Conservation (phyloP, 2,113 vertebrate species). For the Datnioides undecimradiatus region DNA sequence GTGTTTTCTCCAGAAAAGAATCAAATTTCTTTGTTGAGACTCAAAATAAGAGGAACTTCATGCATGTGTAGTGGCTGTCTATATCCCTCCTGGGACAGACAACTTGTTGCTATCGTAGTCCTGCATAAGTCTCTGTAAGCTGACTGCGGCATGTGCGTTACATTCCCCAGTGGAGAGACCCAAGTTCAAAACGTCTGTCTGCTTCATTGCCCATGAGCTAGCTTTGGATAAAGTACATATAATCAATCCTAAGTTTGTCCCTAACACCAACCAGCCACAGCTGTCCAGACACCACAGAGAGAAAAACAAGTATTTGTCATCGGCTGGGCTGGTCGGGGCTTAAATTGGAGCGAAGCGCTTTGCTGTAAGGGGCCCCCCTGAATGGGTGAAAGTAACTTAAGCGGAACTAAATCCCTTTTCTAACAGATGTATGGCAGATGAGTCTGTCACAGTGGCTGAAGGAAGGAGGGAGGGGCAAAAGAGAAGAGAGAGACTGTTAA, state of each 20-base stretch:
- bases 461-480: constrained; percentile 43
- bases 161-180: constrained; percentile 17
- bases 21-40: neutral
- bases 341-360: constrained; percentile 55
- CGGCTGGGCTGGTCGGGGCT: constrained; percentile 40
- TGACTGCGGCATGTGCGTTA: constrained; percentile 5
- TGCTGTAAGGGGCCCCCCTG: constrained; percentile 48
- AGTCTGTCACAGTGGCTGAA: constrained; percentile 68
- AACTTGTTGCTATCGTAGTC: constrained; percentile 4
- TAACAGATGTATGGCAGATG: constrained; percentile 83
- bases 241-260: constrained; percentile 59
- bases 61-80: constrained; percentile 8
- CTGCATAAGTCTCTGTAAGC: neutral
- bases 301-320: constrained; percentile 68
- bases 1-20: neutral
- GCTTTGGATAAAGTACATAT: constrained; percentile 55
- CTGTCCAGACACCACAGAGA: constrained; percentile 53
- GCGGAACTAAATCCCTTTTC: constrained; percentile 77
- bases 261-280: constrained; percentile 50
- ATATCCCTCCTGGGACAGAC: neutral
- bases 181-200: constrained; percentile 21
- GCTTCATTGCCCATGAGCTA: constrained; percentile 42
- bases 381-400: constrained; percentile 73
- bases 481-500: constrained; percentile 13
- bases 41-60: neutral